Conservation (phyloP, 1,140 invertebrate genomes). For the Mycetomoellerius zeteki region DNA sequence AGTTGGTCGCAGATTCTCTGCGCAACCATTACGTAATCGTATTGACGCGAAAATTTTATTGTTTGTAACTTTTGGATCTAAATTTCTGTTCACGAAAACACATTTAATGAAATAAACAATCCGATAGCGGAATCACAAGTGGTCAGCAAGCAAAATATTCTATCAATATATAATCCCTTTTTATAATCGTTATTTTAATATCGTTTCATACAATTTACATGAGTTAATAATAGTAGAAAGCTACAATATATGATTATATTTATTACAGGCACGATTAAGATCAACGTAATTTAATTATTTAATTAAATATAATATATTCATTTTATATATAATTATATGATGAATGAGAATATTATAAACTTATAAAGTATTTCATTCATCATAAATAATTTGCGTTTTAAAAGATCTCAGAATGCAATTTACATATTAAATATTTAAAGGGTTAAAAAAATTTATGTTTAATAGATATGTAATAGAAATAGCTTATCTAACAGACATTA, state of each 20-base stretch:
- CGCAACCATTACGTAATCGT: constrained; percentile 61
- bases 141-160: background rate
- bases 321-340: background rate
- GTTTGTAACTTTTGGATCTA: background rate
- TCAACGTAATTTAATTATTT: background rate
- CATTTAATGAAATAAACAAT: background rate
- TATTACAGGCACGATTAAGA: background rate
- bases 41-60: constrained; percentile 59
- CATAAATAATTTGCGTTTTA: background rate
- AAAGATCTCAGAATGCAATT: background rate
- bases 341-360: background rate
- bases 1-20: constrained; percentile 46
- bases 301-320: too few relatives aligned
- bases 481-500: background rate
- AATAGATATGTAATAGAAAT: background rate
- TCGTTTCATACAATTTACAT: background rate
- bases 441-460: background rate
- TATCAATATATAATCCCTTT: background rate
- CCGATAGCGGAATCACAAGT: background rate
- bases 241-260: background rate
- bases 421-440: background rate
- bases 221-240: background rate
- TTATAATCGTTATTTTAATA: background rate
- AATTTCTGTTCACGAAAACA: background rate
- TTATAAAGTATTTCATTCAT: background rate